Evolutionary conservation across 2,113 vertebrate genomes (phyloP).

Genomic region (Saccopteryx leptura): DNA sequence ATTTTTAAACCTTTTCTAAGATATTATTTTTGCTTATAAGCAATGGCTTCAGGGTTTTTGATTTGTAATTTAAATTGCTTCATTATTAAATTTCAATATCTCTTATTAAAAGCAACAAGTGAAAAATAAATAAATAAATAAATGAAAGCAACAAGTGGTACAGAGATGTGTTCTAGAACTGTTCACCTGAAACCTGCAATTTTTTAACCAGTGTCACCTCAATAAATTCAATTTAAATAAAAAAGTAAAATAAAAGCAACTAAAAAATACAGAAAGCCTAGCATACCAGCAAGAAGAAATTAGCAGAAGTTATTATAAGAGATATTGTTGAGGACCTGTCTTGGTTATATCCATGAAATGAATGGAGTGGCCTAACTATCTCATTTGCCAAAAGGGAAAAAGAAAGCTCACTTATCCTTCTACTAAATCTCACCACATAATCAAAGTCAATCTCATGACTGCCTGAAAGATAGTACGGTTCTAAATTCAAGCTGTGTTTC

Average conservation of each 20-base stretch:
- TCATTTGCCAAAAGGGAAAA: constrained; percentile 41
- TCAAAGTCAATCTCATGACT: constrained; percentile 27
- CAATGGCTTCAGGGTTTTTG: constrained; percentile 50
- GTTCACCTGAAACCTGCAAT: no score
- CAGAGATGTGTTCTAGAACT: no score
- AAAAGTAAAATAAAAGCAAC: constrained; percentile 19
- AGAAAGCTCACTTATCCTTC: not conserved
- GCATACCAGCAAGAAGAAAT: constrained; percentile 10
- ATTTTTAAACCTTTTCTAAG: constrained; percentile 60
- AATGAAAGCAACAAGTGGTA: not conserved
- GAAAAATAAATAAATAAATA: constrained; percentile 53
- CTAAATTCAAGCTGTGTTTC: constrained; percentile 46
- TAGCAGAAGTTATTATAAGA: constrained; percentile 30
- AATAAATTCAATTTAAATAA: no score
- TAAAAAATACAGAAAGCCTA: not conserved
- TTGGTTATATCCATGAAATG: constrained; percentile 6
- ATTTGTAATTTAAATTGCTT: constrained; percentile 39
- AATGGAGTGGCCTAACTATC: constrained; percentile 9
- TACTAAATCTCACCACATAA: not conserved
- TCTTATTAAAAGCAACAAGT: constrained; percentile 50
- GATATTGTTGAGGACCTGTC: not conserved
- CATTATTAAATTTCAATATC: constrained; percentile 33
- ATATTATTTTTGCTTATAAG: constrained; percentile 31
- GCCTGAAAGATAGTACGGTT: constrained; percentile 25
- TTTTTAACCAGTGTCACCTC: no score